Conservation (phyloP, 92 coral and sea anemone genomes). For the Palythoa grandiflora region DNA sequence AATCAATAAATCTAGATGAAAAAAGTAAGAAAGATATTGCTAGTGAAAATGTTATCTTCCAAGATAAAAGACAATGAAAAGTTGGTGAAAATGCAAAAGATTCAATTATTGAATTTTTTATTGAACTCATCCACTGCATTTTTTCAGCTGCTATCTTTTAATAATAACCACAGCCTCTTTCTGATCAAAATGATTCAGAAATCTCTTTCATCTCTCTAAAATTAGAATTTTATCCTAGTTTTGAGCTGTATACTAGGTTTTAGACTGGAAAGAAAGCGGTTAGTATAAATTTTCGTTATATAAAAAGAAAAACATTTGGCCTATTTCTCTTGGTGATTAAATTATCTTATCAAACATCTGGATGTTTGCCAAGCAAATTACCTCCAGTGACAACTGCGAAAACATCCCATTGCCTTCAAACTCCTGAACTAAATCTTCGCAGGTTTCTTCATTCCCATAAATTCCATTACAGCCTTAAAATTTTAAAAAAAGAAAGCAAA, state of each 20-base stretch:
- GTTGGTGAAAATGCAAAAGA: background rate
- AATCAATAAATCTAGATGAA: background rate
- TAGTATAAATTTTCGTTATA: background rate
- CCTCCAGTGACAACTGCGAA: slow-evolving; percentile 96
- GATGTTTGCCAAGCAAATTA: slow-evolving; percentile 49
- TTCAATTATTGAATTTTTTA: background rate
- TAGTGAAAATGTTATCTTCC: background rate
- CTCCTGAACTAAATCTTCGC: slow-evolving; percentile 86
- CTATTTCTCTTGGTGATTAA: background rate
- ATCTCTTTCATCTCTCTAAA: background rate
- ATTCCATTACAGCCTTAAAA: slow-evolving; percentile 85
- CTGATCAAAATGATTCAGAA: background rate
- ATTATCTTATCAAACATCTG: background rate
- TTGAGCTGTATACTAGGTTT: background rate
- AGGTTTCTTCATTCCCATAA: slow-evolving; percentile 81
- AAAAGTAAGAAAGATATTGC: background rate
- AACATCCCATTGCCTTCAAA: slow-evolving; percentile 98
- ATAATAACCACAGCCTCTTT: background rate
- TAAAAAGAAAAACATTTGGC: background rate
- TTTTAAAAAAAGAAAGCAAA: background rate
- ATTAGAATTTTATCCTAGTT: background rate
- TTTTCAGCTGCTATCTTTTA: background rate
- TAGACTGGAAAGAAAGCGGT: background rate
- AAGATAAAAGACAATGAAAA: background rate
- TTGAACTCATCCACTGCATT: background rate